Evolutionary conservation across 2,888 invertebrate species (phyloP), one percentile per base, ranked within the genome.

Genomic region (Amblyjoppa fuscipennis): DNA sequence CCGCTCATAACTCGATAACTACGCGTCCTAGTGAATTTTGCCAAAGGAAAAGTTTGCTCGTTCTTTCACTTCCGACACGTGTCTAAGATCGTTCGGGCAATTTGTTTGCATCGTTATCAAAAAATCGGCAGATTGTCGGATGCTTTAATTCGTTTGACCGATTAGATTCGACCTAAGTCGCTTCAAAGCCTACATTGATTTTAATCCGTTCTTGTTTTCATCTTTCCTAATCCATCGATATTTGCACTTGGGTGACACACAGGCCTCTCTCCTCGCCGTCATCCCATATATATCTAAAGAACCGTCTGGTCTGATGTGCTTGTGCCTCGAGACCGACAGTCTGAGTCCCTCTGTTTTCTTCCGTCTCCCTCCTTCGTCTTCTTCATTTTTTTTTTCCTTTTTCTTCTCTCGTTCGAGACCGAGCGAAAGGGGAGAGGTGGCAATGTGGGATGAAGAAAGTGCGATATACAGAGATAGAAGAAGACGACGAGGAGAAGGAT

Each of bases 341-440:
- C 66, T 16, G 66, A 69, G 66, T 77, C 71, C 49, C 70, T 31
- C 20, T 38, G 31, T 75, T 68, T 64, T 77, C 56, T 28, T 56
- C 70, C 13, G 20, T 70, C 45, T 76, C 9, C 61, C 34, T 61
- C 25, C 41, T 64, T 86, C 84, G 66, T 80, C 84, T 69, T 87
- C 83, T 70, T 68, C 85, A 73, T 70, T 45, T 70, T 20, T 25
- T 45, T 13, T 13, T 31, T 3, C 9, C 25, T 41, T 41, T 69
- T 49, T 13, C 45, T 28, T 69, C 69, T n/a, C 16, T 11, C 41
- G 38, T 68, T 68, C 28, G 69, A 51, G 77, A 28, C 61, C 53
- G 71, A 51, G 53, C 41, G 71, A 75, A 38, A 41, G 61, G 20
- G 56, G 61, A 74, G 64, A 34, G 77, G 70, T 34, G 68, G 81